Evolutionary conservation across 2,113 vertebrate species (phyloP).

Genomic region (Ammodytes dubius): DNA sequence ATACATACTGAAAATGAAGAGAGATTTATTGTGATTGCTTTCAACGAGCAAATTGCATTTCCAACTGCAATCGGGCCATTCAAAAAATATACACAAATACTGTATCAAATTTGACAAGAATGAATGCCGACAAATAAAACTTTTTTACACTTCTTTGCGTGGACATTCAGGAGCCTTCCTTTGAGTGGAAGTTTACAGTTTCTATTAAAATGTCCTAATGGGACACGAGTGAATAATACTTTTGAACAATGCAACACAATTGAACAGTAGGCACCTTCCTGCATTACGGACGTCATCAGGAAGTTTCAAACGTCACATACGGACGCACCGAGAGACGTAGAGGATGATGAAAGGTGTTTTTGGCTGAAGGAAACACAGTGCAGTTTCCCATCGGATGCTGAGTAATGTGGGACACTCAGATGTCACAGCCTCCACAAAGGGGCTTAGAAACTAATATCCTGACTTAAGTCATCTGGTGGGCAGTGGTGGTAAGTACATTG

Average conservation of each 20-base stretch:
- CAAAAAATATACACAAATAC: not conserved
- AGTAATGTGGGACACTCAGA: conserved; percentile 34
- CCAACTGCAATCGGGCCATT: not conserved
- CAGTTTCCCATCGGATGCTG: conserved; percentile 37
- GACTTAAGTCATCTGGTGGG: not conserved
- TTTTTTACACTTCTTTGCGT: not conserved
- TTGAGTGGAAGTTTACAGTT: not conserved
- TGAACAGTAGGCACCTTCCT: conserved; percentile 19
- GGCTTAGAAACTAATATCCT: not conserved
- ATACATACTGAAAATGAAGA: not conserved
- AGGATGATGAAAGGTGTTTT: conserved; percentile 39
- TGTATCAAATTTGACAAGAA: not conserved
- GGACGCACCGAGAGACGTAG: conserved; percentile 22
- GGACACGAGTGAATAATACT: conserved; percentile 23
- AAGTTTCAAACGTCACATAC: conserved; percentile 47
- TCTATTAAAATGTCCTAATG: conserved; percentile 19
- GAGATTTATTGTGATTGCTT: not conserved
- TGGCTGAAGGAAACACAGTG: not conserved
- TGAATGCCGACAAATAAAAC: not conserved
- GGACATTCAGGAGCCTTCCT: conserved; percentile 13
- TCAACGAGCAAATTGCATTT: not conserved
- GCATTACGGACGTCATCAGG: conserved; percentile 35
- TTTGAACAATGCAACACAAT: conserved; percentile 22
- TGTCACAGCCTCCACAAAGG: not conserved
- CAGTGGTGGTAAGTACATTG: too few relatives aligned